These are phyloP conservation scores for Lophius piscatorius DNA, from an alignment of 2,113 vertebrate species.

Conservation along the genomic window DNA sequence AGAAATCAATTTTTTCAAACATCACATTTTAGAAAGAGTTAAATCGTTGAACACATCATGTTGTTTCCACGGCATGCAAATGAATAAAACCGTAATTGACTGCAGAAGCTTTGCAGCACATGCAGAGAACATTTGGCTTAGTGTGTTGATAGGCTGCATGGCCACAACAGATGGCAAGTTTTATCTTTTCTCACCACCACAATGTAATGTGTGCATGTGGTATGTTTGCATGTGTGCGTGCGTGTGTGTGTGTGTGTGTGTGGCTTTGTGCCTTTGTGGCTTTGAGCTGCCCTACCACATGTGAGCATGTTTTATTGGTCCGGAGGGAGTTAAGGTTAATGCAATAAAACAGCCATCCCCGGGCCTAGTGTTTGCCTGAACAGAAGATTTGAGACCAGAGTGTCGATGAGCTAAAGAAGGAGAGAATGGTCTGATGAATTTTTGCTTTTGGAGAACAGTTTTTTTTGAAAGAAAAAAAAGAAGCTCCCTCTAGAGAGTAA, in stretches of 20 bases:
- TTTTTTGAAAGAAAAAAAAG: too few species aligned
- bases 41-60: conserved; percentile 12
- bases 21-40: too few species aligned
- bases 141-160: conserved; percentile 24
- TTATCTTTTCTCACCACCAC: conserved; percentile 40
- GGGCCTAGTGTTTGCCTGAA: conserved; percentile 58
- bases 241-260: conserved; percentile 10
- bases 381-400: conserved; percentile 53
- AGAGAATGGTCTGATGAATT: conserved; percentile 10
- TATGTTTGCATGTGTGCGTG: conserved; percentile 11
- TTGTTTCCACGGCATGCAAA: conserved; percentile 10
- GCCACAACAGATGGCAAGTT: conserved; percentile 41
- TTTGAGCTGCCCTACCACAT: conserved; percentile 59
- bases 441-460: too few species aligned
- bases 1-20: too few species aligned
- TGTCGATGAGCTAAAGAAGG: conserved; percentile 22
- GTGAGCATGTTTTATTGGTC: conserved; percentile 71
- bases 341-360: conserved; percentile 69
- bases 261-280: conserved; percentile 46
- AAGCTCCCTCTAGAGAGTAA: too few species aligned
- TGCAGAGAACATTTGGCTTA: conserved; percentile 32
- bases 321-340: conserved; percentile 72
- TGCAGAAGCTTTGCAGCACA: conserved; percentile 10
- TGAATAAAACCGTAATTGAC: conserved; percentile 12
- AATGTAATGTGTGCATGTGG: conserved; percentile 28